Percentiles rank a stretch among this genome's conserved stretches.
These are phyloP conservation scores for Drosophila subquinaria DNA, from an alignment of 2,888 invertebrate genomes.

Conservation along the genomic window DNA sequence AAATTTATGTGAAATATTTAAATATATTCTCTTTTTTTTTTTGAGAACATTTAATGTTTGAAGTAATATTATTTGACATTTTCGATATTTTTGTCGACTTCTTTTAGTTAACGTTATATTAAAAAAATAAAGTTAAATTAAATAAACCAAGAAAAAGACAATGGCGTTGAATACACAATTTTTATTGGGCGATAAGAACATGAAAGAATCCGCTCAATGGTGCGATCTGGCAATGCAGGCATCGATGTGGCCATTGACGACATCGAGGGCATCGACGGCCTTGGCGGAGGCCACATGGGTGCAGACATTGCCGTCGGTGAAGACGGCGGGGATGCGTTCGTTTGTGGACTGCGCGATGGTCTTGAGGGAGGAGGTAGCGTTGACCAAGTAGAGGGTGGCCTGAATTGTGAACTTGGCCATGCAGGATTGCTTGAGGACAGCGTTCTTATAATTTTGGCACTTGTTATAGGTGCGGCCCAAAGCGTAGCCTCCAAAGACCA, in stretches of 20 bases:
- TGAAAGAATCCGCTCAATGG: neutral
- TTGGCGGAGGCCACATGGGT: conserved; percentile 65
- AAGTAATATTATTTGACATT: no score
- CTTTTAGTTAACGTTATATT: no score
- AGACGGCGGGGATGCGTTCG: conserved; percentile 70
- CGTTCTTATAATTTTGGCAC: conserved; percentile 62
- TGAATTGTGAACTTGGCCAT: conserved; percentile 63
- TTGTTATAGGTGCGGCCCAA: conserved; percentile 56
- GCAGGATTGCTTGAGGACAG: conserved; percentile 55
- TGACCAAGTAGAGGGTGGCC: conserved; percentile 58
- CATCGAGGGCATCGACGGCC: conserved; percentile 62
- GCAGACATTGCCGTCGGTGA: conserved; percentile 66
- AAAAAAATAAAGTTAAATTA: no score
- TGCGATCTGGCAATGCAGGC: conserved; percentile 41
- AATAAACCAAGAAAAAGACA: neutral
- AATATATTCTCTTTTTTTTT: no score
- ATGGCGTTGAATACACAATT: neutral
- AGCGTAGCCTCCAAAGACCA: conserved; percentile 68
- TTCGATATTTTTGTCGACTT: no score
- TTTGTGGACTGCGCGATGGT: conserved; percentile 67
- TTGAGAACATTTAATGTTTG: no score
- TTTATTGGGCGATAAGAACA: conserved; percentile 9
- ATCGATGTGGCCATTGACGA: conserved; percentile 58
- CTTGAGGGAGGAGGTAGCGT: conserved; percentile 64
- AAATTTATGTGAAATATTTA: no score